Percentiles rank a stretch among this genome's conserved stretches.
These are phyloP conservation scores for Callimorpha dominula DNA, from an alignment of 2,888 invertebrate species.

Conservation along the genomic window DNA sequence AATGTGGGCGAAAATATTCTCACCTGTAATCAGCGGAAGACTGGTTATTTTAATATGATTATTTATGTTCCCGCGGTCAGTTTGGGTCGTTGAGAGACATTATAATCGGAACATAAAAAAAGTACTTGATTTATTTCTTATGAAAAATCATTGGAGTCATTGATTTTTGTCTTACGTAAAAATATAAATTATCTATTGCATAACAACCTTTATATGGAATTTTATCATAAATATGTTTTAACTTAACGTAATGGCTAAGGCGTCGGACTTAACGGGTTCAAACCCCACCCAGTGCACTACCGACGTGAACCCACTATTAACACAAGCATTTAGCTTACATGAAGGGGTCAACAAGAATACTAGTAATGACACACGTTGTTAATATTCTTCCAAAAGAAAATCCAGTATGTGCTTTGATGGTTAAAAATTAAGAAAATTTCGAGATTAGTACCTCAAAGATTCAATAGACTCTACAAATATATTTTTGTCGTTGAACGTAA, in stretches of 20 bases:
- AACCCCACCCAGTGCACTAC: too few species aligned
- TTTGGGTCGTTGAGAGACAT: conserved; percentile 43
- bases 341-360: too few species aligned
- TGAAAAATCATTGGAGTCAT: conserved; percentile 19
- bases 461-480: conserved; percentile 1
- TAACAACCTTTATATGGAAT: not conserved
- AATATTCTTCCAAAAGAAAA: too few species aligned
- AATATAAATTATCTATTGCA: not conserved
- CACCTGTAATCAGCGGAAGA: conserved; percentile 53
- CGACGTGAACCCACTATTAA: too few species aligned
- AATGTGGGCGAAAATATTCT: conserved; percentile 49
- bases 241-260: not conserved
- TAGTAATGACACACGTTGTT: too few species aligned
- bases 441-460: not conserved
- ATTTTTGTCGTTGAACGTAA: conserved; percentile 5
- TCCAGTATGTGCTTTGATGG: too few species aligned
- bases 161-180: not conserved
- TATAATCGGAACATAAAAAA: conserved; percentile 45
- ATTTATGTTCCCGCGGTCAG: conserved; percentile 52
- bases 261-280: too few species aligned
- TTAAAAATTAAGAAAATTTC: too few species aligned
- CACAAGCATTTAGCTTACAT: too few species aligned
- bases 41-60: conserved; percentile 52
- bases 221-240: not conserved
- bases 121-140: conserved; percentile 33